phyloP scores from a whole-genome alignment of 2,888 invertebrate genomes.

The Blera fallax region DNA sequence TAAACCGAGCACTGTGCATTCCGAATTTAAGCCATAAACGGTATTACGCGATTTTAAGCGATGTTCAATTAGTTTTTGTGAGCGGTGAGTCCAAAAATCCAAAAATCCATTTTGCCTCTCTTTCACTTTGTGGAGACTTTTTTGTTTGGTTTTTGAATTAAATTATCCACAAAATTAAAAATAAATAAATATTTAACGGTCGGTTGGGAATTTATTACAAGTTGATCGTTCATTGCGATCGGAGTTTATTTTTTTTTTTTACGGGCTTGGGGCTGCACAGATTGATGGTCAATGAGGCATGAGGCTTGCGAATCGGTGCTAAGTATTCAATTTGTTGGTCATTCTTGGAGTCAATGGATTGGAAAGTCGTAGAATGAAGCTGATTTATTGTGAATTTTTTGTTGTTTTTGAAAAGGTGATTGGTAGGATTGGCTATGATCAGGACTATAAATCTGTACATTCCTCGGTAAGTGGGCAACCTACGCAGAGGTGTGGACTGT shows the following conservation, averaged over 20 bases:
- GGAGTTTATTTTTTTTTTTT: neutral
- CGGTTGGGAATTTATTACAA: constrained; percentile 56
- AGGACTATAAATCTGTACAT: neutral
- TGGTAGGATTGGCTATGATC: neutral
- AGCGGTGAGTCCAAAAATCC: too few relatives aligned
- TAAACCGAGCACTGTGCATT: neutral
- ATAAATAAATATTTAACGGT: constrained; percentile 21
- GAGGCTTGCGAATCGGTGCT: constrained; percentile 40
- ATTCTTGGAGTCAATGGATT: constrained; percentile 23
- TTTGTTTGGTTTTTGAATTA: constrained; percentile 13
- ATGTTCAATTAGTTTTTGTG: constrained; percentile 38
- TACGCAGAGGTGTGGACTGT: too few relatives aligned
- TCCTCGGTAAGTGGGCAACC: neutral
- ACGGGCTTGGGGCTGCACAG: neutral
- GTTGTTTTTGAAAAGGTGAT: neutral
- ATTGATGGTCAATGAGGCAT: constrained; percentile 30
- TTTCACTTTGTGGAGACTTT: too few relatives aligned
- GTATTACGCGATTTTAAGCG: constrained; percentile 51
- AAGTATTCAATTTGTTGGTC: constrained; percentile 52
- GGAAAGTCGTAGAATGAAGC: constrained; percentile 4
- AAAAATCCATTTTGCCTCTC: too few relatives aligned
- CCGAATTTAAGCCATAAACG: constrained; percentile 26
- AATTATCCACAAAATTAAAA: neutral
- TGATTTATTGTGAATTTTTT: neutral
- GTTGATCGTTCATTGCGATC: constrained; percentile 26